Evolutionary conservation across 1,140 invertebrate species (phyloP).

Genomic region (Dryas iulia): DNA sequence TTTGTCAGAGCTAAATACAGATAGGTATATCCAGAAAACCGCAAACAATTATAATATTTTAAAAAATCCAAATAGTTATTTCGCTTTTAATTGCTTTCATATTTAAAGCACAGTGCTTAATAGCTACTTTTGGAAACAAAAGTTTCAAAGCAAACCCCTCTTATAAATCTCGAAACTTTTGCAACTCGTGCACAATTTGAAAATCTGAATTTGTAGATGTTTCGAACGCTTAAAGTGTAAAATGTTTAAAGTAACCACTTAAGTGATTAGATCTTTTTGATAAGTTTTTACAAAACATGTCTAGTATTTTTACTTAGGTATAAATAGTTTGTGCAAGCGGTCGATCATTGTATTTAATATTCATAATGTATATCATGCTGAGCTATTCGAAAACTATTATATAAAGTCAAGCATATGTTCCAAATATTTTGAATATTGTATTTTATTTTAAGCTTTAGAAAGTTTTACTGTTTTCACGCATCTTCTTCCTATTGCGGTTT

Average conservation of each 20-base stretch:
- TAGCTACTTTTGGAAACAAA: not conserved
- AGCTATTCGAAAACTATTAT: not conserved
- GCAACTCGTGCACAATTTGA: not conserved
- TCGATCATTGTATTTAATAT: not conserved
- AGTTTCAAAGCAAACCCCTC: slow-evolving; percentile 7
- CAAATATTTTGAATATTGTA: not conserved
- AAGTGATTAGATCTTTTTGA: not conserved
- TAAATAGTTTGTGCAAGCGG: not conserved
- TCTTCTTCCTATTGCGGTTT: too few species aligned
- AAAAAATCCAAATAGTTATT: not conserved
- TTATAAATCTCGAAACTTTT: slow-evolving; percentile 5
- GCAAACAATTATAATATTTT: not conserved
- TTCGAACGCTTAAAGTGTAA: not conserved
- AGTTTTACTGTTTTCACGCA: too few species aligned
- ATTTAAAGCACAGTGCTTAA: not conserved
- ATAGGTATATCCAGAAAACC: not conserved
- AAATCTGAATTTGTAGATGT: slow-evolving; percentile 1
- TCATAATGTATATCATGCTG: not conserved
- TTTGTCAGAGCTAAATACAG: not conserved
- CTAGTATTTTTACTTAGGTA: not conserved
- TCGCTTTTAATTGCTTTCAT: not conserved
- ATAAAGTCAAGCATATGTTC: not conserved
- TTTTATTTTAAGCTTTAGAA: too few species aligned
- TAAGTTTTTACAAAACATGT: not conserved
- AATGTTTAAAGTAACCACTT: not conserved